phyloP scores from a whole-genome alignment of 2,113 vertebrate species.

The Sebastes fasciatus region DNA sequence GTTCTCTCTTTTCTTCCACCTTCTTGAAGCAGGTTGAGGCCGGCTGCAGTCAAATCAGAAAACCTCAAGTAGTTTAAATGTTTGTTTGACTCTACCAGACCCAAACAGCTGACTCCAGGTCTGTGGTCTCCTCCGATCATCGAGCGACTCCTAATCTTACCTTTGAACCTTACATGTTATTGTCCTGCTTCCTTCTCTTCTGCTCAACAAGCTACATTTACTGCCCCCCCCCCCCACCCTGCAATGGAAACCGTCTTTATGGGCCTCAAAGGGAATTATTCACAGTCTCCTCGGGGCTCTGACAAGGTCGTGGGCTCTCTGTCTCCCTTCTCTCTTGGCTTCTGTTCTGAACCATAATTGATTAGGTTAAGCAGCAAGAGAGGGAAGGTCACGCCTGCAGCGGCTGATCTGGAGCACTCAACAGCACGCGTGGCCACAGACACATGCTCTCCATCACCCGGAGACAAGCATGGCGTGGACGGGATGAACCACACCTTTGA shows the following conservation, averaged over 20 bases:
- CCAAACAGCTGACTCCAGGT: not conserved
- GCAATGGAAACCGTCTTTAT: slow-evolving; percentile 74
- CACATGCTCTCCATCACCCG: slow-evolving; percentile 77
- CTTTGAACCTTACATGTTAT: slow-evolving; percentile 24
- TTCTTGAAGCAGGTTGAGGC: not conserved
- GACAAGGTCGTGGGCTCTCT: slow-evolving; percentile 80
- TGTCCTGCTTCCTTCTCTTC: slow-evolving; percentile 25
- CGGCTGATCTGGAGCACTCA: slow-evolving; percentile 63
- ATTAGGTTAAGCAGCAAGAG: slow-evolving; percentile 85
- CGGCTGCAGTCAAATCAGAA: not conserved
- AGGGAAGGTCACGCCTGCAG: slow-evolving; percentile 81
- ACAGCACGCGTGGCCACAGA: slow-evolving; percentile 61
- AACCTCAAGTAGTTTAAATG: not conserved
- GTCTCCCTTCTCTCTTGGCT: slow-evolving; percentile 76
- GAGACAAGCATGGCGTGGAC: slow-evolving; percentile 50
- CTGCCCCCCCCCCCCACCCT: slow-evolving; percentile 25
- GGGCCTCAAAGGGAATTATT: slow-evolving; percentile 85
- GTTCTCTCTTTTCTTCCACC: not conserved
- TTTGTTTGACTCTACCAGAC: slow-evolving; percentile 5
- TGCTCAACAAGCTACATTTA: slow-evolving; percentile 48
- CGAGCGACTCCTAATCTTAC: too few species aligned
- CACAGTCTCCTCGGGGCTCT: slow-evolving; percentile 82
- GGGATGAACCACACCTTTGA: slow-evolving; percentile 47
- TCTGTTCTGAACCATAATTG: slow-evolving; percentile 86
- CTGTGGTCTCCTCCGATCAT: slow-evolving; percentile 22